These are phyloP conservation scores for Setipinna tenuifilis DNA, from an alignment of 2,797 vertebrate genomes.

Conservation along the genomic window DNA sequence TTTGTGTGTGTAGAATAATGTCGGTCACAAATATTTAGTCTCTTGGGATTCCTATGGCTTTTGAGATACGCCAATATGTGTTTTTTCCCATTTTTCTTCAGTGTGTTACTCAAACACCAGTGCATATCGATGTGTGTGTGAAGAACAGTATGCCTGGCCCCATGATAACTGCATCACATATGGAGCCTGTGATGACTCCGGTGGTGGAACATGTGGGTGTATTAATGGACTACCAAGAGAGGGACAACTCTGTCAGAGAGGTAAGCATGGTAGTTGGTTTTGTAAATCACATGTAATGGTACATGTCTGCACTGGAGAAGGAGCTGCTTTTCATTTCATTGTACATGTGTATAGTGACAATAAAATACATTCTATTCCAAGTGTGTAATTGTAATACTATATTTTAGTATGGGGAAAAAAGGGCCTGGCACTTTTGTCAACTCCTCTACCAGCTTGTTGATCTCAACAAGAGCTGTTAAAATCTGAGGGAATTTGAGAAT, in stretches of 20 bases:
- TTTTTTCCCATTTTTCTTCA: conserved; percentile 46
- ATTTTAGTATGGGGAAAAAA: too few species aligned
- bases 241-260: conserved; percentile 72
- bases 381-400: too few species aligned
- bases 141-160: conserved; percentile 76
- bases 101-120: conserved; percentile 71
- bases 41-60: background rate
- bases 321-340: too few species aligned
- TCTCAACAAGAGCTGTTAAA: too few species aligned
- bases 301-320: too few species aligned
- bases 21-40: background rate
- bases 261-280: conserved; percentile 56
- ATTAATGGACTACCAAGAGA: conserved; percentile 61
- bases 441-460: too few species aligned
- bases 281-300: too few species aligned
- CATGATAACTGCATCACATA: conserved; percentile 60
- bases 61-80: background rate
- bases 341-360: too few species aligned
- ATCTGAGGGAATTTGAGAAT: too few species aligned
- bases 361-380: too few species aligned
- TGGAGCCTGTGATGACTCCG: conserved; percentile 55
- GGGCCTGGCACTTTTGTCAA: too few species aligned
- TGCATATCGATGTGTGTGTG: conserved; percentile 75
- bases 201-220: conserved; percentile 64
- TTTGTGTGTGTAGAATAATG: too few species aligned